Percentiles rank a stretch among this genome's conserved stretches.
These are phyloP conservation scores for Diabrotica virgifera DNA, from an alignment of 1,140 invertebrate species.

Conservation along the genomic window DNA sequence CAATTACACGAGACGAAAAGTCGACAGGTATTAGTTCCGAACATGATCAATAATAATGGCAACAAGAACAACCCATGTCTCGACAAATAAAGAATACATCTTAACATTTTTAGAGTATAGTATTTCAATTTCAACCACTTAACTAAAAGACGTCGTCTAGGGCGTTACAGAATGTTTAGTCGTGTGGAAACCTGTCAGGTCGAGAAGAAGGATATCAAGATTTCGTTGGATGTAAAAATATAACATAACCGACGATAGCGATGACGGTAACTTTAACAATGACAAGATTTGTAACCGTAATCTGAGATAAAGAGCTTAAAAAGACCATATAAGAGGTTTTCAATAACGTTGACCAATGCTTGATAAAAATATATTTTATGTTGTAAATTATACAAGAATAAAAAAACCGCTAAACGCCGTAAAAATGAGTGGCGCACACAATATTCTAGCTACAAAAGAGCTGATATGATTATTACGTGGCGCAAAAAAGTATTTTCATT, in stretches of 20 bases:
- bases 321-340: not conserved
- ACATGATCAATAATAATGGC: conserved; percentile 34
- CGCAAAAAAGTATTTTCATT: no score
- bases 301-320: conserved; percentile 16
- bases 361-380: no score
- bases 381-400: no score
- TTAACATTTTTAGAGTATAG: conserved; percentile 21
- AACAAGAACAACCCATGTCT: conserved; percentile 33
- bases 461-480: no score
- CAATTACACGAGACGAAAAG: conserved; percentile 7
- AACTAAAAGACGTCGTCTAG: conserved; percentile 18
- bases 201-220: conserved; percentile 9
- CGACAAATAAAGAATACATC: conserved; percentile 6
- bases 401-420: no score
- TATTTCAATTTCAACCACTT: conserved; percentile 34
- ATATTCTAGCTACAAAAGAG: no score
- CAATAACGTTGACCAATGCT: no score
- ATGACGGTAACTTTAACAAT: not conserved
- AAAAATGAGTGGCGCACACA: no score
- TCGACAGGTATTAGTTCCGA: conserved; percentile 41
- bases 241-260: no score
- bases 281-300: conserved; percentile 12
- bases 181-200: conserved; percentile 18
- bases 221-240: conserved; percentile 1
- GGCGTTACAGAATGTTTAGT: conserved; percentile 12